A percentile compares a stretch with the other conserved stretches of the same genome.
phyloP scores from a whole-genome alignment of 2,113 vertebrate species.

The Phylloscopus trochilus region DNA sequence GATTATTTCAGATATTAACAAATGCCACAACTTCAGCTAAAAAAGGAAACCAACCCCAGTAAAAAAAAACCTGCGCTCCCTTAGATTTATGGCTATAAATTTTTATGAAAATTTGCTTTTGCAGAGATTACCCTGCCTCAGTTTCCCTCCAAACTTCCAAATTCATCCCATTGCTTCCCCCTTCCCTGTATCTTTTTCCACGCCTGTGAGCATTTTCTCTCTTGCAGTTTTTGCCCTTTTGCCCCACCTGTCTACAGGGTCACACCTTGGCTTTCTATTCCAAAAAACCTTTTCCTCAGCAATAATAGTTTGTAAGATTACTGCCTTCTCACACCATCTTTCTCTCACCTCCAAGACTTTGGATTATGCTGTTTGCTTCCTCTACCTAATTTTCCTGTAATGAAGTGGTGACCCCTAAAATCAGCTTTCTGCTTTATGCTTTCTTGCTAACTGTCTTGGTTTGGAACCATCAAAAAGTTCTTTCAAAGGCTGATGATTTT shows the following conservation, averaged over 20 bases:
- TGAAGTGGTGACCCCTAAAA: neutral
- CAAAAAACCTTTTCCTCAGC: neutral
- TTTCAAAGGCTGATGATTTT: neutral
- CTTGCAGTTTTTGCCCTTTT: neutral
- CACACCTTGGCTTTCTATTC: neutral
- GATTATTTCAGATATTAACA: neutral
- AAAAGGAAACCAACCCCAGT: neutral
- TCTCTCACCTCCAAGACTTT: neutral
- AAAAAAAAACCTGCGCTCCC: neutral
- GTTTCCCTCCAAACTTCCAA: neutral
- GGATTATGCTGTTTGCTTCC: neutral
- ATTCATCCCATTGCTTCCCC: neutral
- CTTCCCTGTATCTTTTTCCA: neutral
- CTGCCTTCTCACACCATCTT: neutral
- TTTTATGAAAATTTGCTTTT: neutral
- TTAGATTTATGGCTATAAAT: neutral
- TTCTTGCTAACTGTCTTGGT: neutral
- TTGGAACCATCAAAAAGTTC: neutral
- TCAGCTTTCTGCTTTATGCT: neutral
- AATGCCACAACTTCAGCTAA: neutral
- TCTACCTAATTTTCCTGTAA: neutral
- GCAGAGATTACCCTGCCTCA: neutral
- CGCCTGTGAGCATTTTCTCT: neutral
- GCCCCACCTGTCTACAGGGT: neutral
- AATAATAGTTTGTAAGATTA: neutral